These are phyloP conservation scores for Penaeus japonicus DNA, from an alignment of 1,140 invertebrate species.

Conservation along the genomic window DNA sequence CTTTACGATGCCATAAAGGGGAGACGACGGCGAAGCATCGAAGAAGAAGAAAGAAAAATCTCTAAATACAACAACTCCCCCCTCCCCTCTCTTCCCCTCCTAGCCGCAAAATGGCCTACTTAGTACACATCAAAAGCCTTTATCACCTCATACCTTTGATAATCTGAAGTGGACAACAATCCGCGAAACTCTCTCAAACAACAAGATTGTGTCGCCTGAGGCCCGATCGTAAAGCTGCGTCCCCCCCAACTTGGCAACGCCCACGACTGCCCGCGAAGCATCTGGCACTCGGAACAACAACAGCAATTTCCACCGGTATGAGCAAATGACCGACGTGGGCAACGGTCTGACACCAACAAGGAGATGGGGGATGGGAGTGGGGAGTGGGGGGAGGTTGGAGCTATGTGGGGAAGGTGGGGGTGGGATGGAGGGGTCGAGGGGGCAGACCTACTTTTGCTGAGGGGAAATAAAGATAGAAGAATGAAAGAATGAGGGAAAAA, in stretches of 20 bases:
- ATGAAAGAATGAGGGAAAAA: too few species aligned
- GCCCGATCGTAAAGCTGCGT: neutral
- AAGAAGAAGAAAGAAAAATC: neutral
- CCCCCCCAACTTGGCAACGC: slow-evolving; percentile 11
- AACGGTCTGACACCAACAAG: neutral
- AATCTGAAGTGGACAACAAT: slow-evolving; percentile 20
- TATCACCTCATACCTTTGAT: slow-evolving; percentile 18
- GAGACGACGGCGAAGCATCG: neutral
- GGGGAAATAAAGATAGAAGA: too few species aligned
- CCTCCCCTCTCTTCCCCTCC: neutral
- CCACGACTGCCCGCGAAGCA: neutral
- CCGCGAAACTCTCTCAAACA: neutral
- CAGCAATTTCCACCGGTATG: slow-evolving; percentile 25
- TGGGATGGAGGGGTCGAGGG: too few species aligned
- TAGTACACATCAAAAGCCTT: slow-evolving; percentile 23
- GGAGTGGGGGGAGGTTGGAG: neutral
- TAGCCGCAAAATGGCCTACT: slow-evolving; percentile 17
- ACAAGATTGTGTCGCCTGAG: neutral
- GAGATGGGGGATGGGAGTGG: neutral
- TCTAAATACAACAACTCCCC: slow-evolving; percentile 7
- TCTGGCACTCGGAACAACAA: slow-evolving; percentile 21
- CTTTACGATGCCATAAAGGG: neutral
- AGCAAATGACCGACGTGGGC: slow-evolving; percentile 29
- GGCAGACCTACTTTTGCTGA: too few species aligned
- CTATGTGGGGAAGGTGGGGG: neutral